Evolutionary conservation across 2,888 invertebrate species (phyloP).

Genomic region (Aporophyla lueneburgensis): DNA sequence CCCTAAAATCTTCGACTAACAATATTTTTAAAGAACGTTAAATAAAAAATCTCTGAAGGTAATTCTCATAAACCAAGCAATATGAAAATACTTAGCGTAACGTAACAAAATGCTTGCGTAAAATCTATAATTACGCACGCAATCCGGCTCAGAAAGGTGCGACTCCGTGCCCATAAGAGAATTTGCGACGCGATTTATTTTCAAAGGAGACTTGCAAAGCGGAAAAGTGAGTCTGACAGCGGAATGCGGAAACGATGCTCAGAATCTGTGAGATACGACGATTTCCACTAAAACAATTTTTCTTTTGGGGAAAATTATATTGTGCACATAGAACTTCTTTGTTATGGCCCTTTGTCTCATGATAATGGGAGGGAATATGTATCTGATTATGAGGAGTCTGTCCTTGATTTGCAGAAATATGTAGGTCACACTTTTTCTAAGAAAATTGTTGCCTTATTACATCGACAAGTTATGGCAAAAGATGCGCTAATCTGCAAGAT

Average conservation of each 20-base stretch:
- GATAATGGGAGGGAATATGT: constrained; percentile 29
- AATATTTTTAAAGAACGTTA: neutral
- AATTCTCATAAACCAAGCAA: constrained; percentile 18
- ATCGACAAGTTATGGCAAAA: neutral
- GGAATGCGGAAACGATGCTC: constrained; percentile 49
- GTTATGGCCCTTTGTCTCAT: constrained; percentile 29
- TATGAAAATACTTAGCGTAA: constrained; percentile 17
- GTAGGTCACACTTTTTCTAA: neutral
- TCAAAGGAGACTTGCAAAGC: constrained; percentile 38
- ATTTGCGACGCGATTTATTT: constrained; percentile 51
- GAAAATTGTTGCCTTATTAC: neutral
- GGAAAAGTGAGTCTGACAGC: constrained; percentile 61
- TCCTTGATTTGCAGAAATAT: constrained; percentile 12
- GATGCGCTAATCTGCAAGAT: neutral
- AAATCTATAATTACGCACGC: constrained; percentile 62
- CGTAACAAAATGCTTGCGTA: constrained; percentile 39
- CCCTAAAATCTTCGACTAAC: neutral
- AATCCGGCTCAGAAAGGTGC: constrained; percentile 47
- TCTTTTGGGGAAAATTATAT: constrained; percentile 39
- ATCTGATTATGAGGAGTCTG: constrained; percentile 14
- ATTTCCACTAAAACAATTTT: constrained; percentile 52
- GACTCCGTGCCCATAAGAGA: constrained; percentile 25
- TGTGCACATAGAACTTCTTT: constrained; percentile 18
- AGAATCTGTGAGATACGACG: constrained; percentile 29
- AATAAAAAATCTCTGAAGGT: neutral